Base-by-base conservation (phyloP, 2,888 invertebrate genomes). In the Mythimna albipuncta region DNA sequence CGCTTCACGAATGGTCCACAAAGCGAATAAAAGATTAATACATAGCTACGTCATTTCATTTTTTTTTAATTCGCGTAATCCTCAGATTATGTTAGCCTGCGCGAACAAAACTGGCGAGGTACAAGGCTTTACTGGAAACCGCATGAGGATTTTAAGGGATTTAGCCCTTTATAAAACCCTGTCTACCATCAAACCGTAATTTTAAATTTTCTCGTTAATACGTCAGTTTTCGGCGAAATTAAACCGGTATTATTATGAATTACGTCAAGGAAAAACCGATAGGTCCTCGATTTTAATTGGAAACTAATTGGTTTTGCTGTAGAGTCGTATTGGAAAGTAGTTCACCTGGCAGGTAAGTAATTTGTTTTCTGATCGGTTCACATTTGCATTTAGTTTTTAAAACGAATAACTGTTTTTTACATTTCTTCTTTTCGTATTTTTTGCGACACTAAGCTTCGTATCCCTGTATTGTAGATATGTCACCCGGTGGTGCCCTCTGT, bases 131-230 rank as follows among this genome's bases (percentile, higher is more conserved):
- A 84, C 87, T 90, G 89, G 84, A 44, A 93, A 91, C 93, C 93
- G 89, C 90, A 91, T 81, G 89, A 89, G 93, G 92, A 92, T 93
- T 93, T 93, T 87, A 86, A 85, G 87, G 91, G 92, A 90, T 93
- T 93, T 91, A 86, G 79, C 85, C 88, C 87, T 89, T 87, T 91
- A 87, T 85, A 89, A 89, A 91, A 89, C 86, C 88, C 79, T 85
- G 85, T 83, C 82, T 76, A 69, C 81, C 71, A 83, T 80, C 81
- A 82, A 83, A 64, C 73, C 79, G 74, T 84, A 85, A 87, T 88
- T 88, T 87, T 74, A 87, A 84, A 70, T 77, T 86, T 85, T 58
- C 77, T 64, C 70, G 66, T 81, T 84, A 73, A 82, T 85, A 80
- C 69, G 67, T 78, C 79, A 77, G 59, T 75, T 82, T 77, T 64